A percentile compares a stretch with the other conserved stretches of the same genome.
phyloP scores from a whole-genome alignment of 2,113 vertebrate species.

The Chlamydotis undulata region DNA sequence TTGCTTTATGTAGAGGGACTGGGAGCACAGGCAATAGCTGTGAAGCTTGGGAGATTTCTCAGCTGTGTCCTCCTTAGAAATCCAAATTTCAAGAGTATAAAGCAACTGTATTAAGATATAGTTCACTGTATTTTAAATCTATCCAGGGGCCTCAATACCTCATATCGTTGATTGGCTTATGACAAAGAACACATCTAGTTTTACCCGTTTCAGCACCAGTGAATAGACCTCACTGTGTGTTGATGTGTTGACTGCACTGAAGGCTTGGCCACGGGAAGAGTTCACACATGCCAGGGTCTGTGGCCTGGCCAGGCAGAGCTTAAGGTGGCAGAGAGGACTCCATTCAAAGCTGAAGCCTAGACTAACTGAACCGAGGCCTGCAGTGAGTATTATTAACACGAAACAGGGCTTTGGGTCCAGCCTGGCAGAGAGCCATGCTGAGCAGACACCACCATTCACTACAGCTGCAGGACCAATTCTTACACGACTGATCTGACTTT shows the following conservation, averaged over 20 bases:
- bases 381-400: accelerated
- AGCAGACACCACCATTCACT: not conserved
- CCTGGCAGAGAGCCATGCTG: not conserved
- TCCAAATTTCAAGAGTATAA: not conserved
- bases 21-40: not conserved
- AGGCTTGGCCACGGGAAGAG: not conserved
- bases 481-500: accelerated
- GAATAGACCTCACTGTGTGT: not conserved
- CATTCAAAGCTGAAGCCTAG: not conserved
- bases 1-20: not conserved
- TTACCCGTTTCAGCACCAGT: not conserved
- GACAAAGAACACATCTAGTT: not conserved
- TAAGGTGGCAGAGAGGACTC: not conserved
- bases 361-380: not conserved
- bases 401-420: not conserved
- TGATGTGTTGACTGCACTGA: not conserved
- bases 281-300: accelerated
- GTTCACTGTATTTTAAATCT: not conserved
- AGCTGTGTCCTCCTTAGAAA: not conserved
- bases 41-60: not conserved
- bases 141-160: not conserved
- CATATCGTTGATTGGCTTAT: not conserved
- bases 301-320: not conserved
- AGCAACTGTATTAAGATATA: not conserved
- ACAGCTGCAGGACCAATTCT: not conserved